Evolutionary conservation across 2,888 invertebrate genomes (phyloP), one percentile per base, ranked within the genome.

Genomic region (Urechis unicinctus): DNA sequence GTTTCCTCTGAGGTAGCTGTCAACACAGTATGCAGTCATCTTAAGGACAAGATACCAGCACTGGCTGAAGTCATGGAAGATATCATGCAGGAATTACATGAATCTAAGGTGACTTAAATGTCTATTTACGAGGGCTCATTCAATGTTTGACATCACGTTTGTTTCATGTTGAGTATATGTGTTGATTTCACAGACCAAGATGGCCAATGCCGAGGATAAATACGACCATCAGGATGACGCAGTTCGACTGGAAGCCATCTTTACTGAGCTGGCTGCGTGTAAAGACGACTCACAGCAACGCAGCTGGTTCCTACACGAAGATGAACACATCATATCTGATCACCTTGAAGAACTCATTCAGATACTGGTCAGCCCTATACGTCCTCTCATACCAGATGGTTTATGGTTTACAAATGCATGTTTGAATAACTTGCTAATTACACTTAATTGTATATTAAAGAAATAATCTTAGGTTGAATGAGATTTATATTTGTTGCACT

Each of bases 251-350:
- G 86, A 88, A 77, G 85, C 88, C 47, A 88, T 94, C 36, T 86
- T 94, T 64, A 85, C 85, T 24, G 87, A 92, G 61, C 79, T 95
- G 62, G 88, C 89, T 1, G 88, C 87, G 60, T 91, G 92, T 63
- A 93, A 93, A 65, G 91, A 94, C 72, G 95, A 95, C 75, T 89
- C 92, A 0, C 94, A 96, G 72, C 95, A 96, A 72, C 82, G 95
- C 56, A 92, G 91, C 66, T 95, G 95, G 95, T 90, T 91, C 76
- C 81, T 95, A 30, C 90, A 94, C 74, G 94, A 95, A 74, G 95
- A 95, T 75, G 93, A 94, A 64, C 85, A 85, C 58, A 87, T 89
- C 65, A 94, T 95, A 71, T 85, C 41, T 4, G 42, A 42, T 9
- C 44, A 91, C 75, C 82, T 95, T 26, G 70, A 75, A 30, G 75